Conservation (phyloP, 2,113 vertebrate genomes). For the Callocephalon fimbriatum region DNA sequence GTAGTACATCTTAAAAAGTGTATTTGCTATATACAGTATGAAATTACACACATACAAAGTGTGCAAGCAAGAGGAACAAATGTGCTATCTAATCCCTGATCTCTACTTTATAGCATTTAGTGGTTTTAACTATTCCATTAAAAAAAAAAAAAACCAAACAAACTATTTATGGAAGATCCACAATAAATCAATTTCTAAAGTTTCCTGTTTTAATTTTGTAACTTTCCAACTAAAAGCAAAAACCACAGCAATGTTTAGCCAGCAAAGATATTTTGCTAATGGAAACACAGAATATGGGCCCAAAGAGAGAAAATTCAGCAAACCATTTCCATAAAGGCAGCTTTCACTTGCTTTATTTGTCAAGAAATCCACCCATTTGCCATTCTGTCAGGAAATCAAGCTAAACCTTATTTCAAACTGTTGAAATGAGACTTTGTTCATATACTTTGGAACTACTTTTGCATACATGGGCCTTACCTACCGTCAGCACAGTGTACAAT, state of each 20-base stretch:
- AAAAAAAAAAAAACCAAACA: not conserved
- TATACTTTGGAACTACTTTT: not conserved
- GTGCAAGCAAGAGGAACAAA: not conserved
- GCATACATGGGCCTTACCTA: not conserved
- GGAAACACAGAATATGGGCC: not conserved
- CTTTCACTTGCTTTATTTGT: not conserved
- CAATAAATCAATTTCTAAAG: not conserved
- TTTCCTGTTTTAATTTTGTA: not conserved
- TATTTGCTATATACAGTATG: not conserved
- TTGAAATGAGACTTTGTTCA: not conserved
- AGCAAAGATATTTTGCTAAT: not conserved
- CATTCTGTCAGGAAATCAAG: not conserved
- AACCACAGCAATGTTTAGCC: not conserved
- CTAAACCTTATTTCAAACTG: not conserved
- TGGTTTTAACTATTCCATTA: not conserved
- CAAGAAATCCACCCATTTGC: not conserved
- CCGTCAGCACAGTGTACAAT: not conserved
- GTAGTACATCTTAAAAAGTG: accelerated
- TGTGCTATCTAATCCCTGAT: not conserved
- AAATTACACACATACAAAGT: not conserved
- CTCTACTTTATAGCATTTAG: not conserved
- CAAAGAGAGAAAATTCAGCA: not conserved
- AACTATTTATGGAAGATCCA: not conserved
- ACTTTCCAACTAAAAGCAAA: not conserved
- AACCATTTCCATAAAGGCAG: not conserved